Conservation (phyloP, 2,797 vertebrate genomes). For the Onychomys arenicola region DNA sequence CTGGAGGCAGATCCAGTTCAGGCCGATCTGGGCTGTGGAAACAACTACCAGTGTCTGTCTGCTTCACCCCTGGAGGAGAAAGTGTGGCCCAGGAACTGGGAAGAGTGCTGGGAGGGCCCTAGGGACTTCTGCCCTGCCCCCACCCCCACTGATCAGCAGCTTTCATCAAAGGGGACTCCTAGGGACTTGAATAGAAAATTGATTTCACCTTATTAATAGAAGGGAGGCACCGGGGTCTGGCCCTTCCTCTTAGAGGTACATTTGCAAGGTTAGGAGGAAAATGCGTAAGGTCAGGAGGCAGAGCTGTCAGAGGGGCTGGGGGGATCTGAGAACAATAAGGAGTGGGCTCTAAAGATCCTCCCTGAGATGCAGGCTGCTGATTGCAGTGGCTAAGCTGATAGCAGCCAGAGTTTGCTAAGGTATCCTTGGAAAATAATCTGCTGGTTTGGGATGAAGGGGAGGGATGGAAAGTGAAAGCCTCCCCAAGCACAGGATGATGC, state of each 20-base stretch:
- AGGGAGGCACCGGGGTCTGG: slow-evolving; percentile 52
- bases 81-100: slow-evolving; percentile 71
- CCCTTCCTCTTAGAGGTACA: slow-evolving; percentile 52
- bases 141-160: slow-evolving; percentile 71
- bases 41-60: slow-evolving; percentile 89
- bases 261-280: slow-evolving; percentile 68
- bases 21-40: slow-evolving; percentile 92
- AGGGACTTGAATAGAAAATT: slow-evolving; percentile 77
- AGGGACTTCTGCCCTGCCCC: not conserved
- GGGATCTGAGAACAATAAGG: slow-evolving; percentile 88
- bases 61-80: slow-evolving; percentile 76
- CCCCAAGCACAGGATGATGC: slow-evolving; percentile 47
- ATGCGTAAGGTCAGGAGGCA: slow-evolving; percentile 67
- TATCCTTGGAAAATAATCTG: slow-evolving; percentile 62
- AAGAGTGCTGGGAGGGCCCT: slow-evolving; percentile 29
- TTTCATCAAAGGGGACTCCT: slow-evolving; percentile 81
- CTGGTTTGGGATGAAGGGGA: slow-evolving; percentile 29
- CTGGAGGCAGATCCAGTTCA: slow-evolving; percentile 92
- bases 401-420: slow-evolving; percentile 64
- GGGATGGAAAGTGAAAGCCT: slow-evolving; percentile 56
- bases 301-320: slow-evolving; percentile 68
- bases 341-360: slow-evolving; percentile 76
- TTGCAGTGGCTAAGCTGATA: slow-evolving; percentile 58
- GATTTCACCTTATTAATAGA: slow-evolving; percentile 81
- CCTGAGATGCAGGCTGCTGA: slow-evolving; percentile 71